Base-by-base conservation (phyloP, 1,140 invertebrate species). In the Drosophila hydei region DNA sequence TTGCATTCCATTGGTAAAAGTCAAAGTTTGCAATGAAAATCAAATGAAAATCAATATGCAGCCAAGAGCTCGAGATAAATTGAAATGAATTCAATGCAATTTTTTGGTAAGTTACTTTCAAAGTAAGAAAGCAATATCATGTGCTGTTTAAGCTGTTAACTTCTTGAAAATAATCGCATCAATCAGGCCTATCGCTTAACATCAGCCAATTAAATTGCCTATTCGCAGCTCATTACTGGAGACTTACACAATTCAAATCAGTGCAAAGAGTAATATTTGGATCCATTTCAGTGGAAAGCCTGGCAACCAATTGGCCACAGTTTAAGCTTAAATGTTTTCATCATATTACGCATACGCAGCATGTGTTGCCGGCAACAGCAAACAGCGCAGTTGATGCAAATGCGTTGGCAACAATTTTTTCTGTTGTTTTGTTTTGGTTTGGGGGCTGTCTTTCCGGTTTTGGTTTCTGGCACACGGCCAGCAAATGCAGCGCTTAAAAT, bases 381-480 rank as follows among this genome's bases (percentile, higher is more conserved):
- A 18, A 21, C 58, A 23, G 47, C 55, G 36, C 54, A 60, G 59
- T 19, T 50, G 12, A 25, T 64, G 60, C 75, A 40, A 48, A 25
- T 56, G 55, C 51, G 51, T 19, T 55, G 55, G 64, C 61, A 84
- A 71, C 61, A 74, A 16, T 42, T 42, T 40, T n/a, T 79, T 47
- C 68, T 59, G 40, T 67, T 50, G 16, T 12, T 19, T 38, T 42
- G 19, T 47, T 55, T 23, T 56, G 6, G 8, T 23, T 9, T 56
- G 65, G 59, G 36, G 62, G 55, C 48, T 55, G 63, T 60, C 55
- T 60, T 61, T 67, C 70, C 55, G 63, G 63, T 61, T 68, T 68
- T 60, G 33, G 50, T 60, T 60, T 72, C 38, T 72, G 80, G 80
- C 80, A 74, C 70, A 87, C 61, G 65, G 80, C 80, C 80, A 85